Evolutionary conservation across 2,113 vertebrate genomes (phyloP), one percentile per base, ranked within the genome.

Genomic region (Emydura subglobosa): DNA sequence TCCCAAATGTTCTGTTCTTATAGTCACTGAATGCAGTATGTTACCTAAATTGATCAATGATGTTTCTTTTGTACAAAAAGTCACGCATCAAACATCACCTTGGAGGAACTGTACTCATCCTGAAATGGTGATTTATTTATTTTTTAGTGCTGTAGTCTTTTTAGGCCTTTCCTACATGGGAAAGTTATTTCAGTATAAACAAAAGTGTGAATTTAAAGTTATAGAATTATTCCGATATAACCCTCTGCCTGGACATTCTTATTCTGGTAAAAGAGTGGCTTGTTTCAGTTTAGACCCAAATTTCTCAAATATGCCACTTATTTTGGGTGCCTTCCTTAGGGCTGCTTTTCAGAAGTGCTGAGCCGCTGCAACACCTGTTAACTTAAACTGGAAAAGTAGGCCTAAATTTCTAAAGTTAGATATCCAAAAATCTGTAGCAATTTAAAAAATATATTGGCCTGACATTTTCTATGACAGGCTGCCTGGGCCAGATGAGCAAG

Each of bases 401-500:
- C 27, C 4, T 31, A 10, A 4, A 51, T 86, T 47, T 89, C 86
- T 24, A 1, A 85, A 93, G 22, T 92, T 79, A 86, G 79, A 24
- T 42, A 8, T 25, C 22, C 42, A 47, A 51, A 21, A 31, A 21
- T 87, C 7, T 50, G 72, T 80, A 86, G 57, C 81, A 86, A 76
- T 76, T 76, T 13, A 14, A 7, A 27, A n/a, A n/a, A 44, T 3
- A 17, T 3, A 0, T 57, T 65, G 91, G 50, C 72, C 81, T 0
- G 4, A 47, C 0, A 0, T 65, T 85, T 53, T 81, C 72, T 79
- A 29, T 82, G 44, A n/a, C 65, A 72, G 0, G 2, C 82, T 3
- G 7, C 85, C 0, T 13, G 88, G 31, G 80, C 84, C 92, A 0
- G 89, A 50, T 39, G 82, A 92, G 53, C 0, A 0, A 50, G 29